These are phyloP conservation scores for Cricetomys ansorgei DNA, from an alignment of 2,113 vertebrate species.

Conservation along the genomic window DNA sequence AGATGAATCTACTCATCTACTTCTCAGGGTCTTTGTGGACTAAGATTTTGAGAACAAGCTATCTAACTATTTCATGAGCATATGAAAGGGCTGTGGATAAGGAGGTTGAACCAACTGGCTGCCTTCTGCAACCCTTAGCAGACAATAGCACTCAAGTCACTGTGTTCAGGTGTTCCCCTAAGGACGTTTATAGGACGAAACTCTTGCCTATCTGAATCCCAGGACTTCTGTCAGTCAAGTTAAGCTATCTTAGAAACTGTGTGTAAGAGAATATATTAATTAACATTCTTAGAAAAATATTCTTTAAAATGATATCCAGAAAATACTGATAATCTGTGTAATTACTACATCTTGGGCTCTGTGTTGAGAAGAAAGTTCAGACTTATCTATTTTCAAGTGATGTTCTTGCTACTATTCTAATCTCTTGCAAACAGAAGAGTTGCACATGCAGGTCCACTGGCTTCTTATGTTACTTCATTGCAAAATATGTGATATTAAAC, in stretches of 20 bases:
- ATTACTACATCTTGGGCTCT: background rate
- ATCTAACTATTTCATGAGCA: background rate
- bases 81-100: background rate
- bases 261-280: background rate
- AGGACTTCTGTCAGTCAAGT: background rate
- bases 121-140: too few relatives aligned
- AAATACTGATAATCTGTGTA: background rate
- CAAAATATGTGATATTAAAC: background rate
- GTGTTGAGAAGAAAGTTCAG: background rate
- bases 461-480: too few relatives aligned
- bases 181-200: background rate
- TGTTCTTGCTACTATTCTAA: background rate
- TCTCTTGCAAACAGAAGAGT: too few relatives aligned
- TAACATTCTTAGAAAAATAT: background rate
- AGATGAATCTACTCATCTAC: too few relatives aligned
- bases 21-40: background rate
- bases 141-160: background rate
- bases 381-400: background rate
- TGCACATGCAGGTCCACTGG: background rate
- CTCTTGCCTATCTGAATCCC: background rate
- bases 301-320: too few relatives aligned
- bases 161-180: background rate
- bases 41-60: background rate
- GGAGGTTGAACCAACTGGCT: background rate
- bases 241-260: background rate